A percentile compares a stretch with the other conserved stretches of the same genome.
These are phyloP conservation scores for Dryococelus australis DNA, from an alignment of 2,888 invertebrate species.

Conservation along the genomic window DNA sequence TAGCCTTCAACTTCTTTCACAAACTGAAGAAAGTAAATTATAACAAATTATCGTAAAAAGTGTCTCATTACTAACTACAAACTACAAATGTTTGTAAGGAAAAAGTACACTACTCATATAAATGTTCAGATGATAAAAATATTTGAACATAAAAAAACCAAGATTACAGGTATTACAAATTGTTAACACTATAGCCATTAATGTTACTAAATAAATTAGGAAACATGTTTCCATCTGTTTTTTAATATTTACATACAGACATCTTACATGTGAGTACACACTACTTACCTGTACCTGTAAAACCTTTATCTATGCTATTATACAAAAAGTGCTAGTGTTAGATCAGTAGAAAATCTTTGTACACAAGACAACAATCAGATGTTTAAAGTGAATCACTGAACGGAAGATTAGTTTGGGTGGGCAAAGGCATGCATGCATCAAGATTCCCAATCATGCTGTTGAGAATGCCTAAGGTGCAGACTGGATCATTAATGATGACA, in stretches of 20 bases:
- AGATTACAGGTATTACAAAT: background rate
- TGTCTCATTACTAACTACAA: background rate
- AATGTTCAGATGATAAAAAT: background rate
- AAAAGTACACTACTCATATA: background rate
- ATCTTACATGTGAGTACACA: background rate
- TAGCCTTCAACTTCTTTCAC: background rate
- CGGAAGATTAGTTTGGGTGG: slow-evolving; percentile 19
- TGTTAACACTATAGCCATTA: background rate
- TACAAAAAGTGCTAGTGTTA: slow-evolving; percentile 9
- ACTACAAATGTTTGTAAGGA: no score
- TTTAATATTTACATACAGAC: background rate
- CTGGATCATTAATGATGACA: background rate
- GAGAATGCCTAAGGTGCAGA: background rate
- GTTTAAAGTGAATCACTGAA: background rate
- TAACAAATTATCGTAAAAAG: background rate
- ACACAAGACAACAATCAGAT: background rate
- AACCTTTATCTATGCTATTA: slow-evolving; percentile 7
- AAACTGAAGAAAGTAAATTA: background rate
- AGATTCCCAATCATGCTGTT: slow-evolving; percentile 21
- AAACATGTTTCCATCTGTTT: background rate
- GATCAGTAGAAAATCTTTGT: slow-evolving; percentile 26
- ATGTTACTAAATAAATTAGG: background rate
- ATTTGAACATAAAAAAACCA: background rate
- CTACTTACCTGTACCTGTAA: background rate
- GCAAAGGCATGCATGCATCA: slow-evolving; percentile 28